These are phyloP conservation scores for Oriolus oriolus DNA, from an alignment of 2,113 vertebrate genomes.

Conservation along the genomic window DNA sequence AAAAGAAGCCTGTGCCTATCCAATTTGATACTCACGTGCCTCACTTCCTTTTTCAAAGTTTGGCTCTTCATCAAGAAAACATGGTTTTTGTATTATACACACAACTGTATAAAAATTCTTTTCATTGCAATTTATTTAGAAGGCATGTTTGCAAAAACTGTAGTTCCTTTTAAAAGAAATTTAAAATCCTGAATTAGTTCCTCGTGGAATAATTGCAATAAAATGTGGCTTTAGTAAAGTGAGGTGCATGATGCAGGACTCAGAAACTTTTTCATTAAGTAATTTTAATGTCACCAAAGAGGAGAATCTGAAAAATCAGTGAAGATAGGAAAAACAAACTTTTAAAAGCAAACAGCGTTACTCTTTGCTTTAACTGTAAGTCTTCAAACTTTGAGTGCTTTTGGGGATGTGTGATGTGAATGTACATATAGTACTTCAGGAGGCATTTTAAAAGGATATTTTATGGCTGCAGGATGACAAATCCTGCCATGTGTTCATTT, in stretches of 20 bases:
- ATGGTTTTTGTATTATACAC: conserved; percentile 41
- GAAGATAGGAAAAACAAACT: background rate
- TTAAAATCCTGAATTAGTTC: conserved; percentile 55
- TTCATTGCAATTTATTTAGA: conserved; percentile 52
- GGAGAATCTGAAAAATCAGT: conserved; percentile 34
- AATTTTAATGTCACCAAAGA: conserved; percentile 54
- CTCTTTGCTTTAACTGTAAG: conserved; percentile 7
- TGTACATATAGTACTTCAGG: conserved; percentile 34
- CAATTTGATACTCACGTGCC: conserved; percentile 62
- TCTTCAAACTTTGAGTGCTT: conserved; percentile 1
- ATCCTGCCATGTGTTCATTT: background rate
- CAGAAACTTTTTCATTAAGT: background rate
- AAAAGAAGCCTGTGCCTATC: conserved; percentile 71
- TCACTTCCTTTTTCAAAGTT: conserved; percentile 53
- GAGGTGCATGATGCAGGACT: background rate
- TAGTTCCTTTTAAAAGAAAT: conserved; percentile 20
- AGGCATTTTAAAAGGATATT: conserved; percentile 22
- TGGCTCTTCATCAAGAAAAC: conserved; percentile 39
- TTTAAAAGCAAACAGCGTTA: conserved; percentile 38
- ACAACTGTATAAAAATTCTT: conserved; percentile 38
- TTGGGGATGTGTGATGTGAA: conserved; percentile 43
- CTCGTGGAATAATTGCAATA: conserved; percentile 59
- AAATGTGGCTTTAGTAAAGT: conserved; percentile 49
- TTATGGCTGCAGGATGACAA: conserved; percentile 4
- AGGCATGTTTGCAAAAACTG: conserved; percentile 44